These are phyloP conservation scores for Dysmachus trigonus DNA, from an alignment of 2,888 invertebrate species.

Conservation along the genomic window DNA sequence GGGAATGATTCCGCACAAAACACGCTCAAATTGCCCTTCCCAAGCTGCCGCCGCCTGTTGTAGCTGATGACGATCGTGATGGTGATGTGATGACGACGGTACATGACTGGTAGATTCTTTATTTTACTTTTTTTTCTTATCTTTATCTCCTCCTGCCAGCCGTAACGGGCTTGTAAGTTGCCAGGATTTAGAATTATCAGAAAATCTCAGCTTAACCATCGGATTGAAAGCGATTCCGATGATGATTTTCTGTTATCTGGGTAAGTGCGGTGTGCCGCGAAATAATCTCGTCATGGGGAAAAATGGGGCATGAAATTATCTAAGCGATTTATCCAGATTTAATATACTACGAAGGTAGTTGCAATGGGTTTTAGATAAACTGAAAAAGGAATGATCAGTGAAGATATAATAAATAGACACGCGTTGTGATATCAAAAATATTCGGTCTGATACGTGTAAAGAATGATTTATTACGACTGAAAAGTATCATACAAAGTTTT, in stretches of 20 bases:
- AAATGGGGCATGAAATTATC: constrained; percentile 14
- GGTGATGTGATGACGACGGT: not conserved
- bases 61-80: constrained; percentile 3
- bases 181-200: not conserved
- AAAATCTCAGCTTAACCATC: not conserved
- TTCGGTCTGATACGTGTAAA: not conserved
- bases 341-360: not conserved
- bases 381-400: not conserved
- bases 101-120: not conserved
- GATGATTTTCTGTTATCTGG: not conserved
- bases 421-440: not conserved
- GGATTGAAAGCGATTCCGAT: not conserved
- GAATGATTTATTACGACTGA: too few relatives aligned
- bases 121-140: not conserved
- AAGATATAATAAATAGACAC: not conserved
- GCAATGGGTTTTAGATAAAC: not conserved
- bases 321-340: not conserved
- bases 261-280: not conserved
- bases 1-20: constrained; percentile 8
- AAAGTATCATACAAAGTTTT: too few relatives aligned
- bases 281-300: not conserved
- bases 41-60: not conserved
- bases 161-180: not conserved
- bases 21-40: not conserved
- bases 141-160: not conserved